phyloP scores from a whole-genome alignment of 2,113 vertebrate genomes.

The Tiliqua scincoides region DNA sequence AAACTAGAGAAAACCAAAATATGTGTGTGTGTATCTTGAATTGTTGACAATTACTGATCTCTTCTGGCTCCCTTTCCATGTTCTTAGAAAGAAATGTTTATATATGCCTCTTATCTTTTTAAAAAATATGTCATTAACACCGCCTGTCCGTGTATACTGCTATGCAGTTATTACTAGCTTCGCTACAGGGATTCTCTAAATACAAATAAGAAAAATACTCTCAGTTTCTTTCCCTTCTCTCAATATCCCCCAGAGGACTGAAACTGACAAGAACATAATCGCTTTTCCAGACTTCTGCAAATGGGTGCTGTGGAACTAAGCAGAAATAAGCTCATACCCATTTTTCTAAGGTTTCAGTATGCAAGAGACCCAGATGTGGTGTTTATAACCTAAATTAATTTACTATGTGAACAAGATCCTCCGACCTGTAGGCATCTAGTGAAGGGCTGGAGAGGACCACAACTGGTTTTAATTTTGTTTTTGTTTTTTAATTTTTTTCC shows the following conservation, averaged over 20 bases:
- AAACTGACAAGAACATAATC: slow-evolving; percentile 78
- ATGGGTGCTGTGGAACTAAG: slow-evolving; percentile 48
- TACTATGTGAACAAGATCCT: slow-evolving; percentile 74
- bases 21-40: slow-evolving; percentile 46
- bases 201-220: slow-evolving; percentile 74
- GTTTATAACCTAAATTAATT: slow-evolving; percentile 75
- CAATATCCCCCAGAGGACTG: slow-evolving; percentile 55
- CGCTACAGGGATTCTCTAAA: slow-evolving; percentile 75
- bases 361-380: slow-evolving; percentile 71
- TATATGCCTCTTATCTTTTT: slow-evolving; percentile 70
- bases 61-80: slow-evolving; percentile 39
- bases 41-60: slow-evolving; percentile 69
- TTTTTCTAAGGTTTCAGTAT: slow-evolving; percentile 74
- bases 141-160: slow-evolving; percentile 67
- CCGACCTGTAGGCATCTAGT: slow-evolving; percentile 33
- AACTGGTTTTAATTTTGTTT: not conserved
- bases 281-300: slow-evolving; percentile 71
- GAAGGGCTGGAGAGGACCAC: slow-evolving; percentile 22
- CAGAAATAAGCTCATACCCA: slow-evolving; percentile 71
- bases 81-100: slow-evolving; percentile 62
- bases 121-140: slow-evolving; percentile 67
- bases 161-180: slow-evolving; percentile 60
- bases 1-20: slow-evolving; percentile 57
- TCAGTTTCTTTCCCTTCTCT: slow-evolving; percentile 31
- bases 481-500: slow-evolving; percentile 29